phyloP scores from a whole-genome alignment of 2,113 vertebrate genomes.

The Setophaga coronata region DNA sequence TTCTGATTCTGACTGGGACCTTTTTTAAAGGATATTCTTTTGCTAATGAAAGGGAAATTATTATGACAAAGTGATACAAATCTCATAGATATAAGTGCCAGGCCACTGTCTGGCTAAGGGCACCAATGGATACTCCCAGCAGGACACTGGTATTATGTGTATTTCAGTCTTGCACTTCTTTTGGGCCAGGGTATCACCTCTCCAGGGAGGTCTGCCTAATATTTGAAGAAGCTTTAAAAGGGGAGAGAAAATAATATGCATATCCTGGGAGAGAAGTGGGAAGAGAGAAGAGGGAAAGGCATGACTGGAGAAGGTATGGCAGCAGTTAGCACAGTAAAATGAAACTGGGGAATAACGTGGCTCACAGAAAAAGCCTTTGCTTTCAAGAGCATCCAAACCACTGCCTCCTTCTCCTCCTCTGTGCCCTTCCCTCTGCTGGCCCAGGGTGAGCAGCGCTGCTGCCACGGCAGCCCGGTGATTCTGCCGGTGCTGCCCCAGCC shows the following conservation, averaged over 20 bases:
- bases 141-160: background rate
- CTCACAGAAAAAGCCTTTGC: background rate
- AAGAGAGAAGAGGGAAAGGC: background rate
- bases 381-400: background rate
- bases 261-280: background rate
- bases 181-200: background rate
- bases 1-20: background rate
- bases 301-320: background rate
- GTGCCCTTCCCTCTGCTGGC: background rate
- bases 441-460: background rate
- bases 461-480: rapidly evolving
- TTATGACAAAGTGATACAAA: background rate
- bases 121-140: background rate
- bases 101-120: background rate
- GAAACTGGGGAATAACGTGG: background rate
- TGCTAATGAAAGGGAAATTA: background rate
- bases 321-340: background rate
- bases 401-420: background rate
- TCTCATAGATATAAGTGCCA: background rate
- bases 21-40: background rate
- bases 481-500: background rate
- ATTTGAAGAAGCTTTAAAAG: constrained; percentile 23
- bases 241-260: background rate
- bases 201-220: background rate
- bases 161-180: constrained; percentile 30